Evolutionary conservation across 2,113 vertebrate genomes (phyloP), one percentile per base, ranked within the genome.

Genomic region (Gavialis gangeticus): DNA sequence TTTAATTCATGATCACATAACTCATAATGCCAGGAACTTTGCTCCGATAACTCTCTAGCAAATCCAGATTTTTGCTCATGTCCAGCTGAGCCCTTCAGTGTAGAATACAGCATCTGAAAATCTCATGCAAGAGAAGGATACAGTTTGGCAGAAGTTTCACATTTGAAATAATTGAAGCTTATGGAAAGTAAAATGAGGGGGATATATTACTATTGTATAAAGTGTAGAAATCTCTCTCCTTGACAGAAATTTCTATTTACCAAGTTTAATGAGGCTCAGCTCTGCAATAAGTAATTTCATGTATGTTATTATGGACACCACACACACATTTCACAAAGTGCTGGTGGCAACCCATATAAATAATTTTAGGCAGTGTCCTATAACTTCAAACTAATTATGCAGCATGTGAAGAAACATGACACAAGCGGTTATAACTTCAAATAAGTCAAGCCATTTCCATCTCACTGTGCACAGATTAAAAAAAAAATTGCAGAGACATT

Each of bases 361-460:
- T 21, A n/a, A 19, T 30, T 5, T 24, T 1, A 54, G 12, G 14
- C 58, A 79, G 22, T 30, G 27, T 18, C 17, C 25, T 58, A 25
- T 18, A 54, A 55, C 10, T 71, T 89, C 62, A 80, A 10, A 14
- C 6, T 2, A 55, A 64, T 57, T 6, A 7, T 8, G 57, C 6
- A 56, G 34, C n/a, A 46, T 0, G 0, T 25, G 56, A 58, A 78
- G 73, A 6, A 60, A 67, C 0, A 1, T 62, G 66, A 57, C 3
- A 12, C 0, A 1, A 46, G 6, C 4, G 1, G 10, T 24, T 77
- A 77, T 56, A 37, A 24, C 30, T 87, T 77, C 54, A 75, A 55
- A 75, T 14, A 62, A 82, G 16, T 46, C 22, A 13, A 85, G n/a
- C 5, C 28, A 2, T 82, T 79, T 58, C 37, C 24, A 24, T 18